A percentile compares a stretch with the other conserved stretches of the same genome.
phyloP scores from a whole-genome alignment of 2,888 invertebrate species.

The Drosophila flavopinicola region DNA sequence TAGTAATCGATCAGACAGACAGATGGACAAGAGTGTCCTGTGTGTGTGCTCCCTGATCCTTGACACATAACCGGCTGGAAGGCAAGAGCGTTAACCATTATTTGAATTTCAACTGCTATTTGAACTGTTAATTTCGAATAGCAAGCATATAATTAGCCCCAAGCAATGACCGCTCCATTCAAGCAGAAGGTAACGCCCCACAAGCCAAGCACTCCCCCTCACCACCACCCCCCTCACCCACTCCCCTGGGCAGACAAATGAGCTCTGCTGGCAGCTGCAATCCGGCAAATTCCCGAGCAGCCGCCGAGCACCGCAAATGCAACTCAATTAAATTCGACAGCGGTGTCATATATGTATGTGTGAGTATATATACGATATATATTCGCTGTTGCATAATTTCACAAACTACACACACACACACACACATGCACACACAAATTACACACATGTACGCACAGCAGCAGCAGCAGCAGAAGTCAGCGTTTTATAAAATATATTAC shows the following conservation, averaged over 20 bases:
- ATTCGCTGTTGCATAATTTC: constrained; percentile 67
- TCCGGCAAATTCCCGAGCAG: constrained; percentile 39
- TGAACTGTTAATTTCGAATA: constrained; percentile 53
- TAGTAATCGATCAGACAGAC: background rate
- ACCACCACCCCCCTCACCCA: background rate
- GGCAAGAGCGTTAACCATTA: constrained; percentile 23
- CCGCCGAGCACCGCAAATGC: constrained; percentile 55
- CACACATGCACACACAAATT: too few relatives aligned
- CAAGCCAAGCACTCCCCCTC: background rate
- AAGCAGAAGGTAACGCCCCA: too few relatives aligned
- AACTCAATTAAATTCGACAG: constrained; percentile 76
- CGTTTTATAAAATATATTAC: constrained; percentile 71
- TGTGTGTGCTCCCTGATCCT: constrained; percentile 9
- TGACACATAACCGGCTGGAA: background rate
- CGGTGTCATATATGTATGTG: constrained; percentile 45
- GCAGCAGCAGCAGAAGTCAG: constrained; percentile 25
- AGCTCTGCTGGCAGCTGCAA: constrained; percentile 47
- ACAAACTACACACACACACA: constrained; percentile 11
- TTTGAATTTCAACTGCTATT: constrained; percentile 39
- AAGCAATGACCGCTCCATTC: constrained; percentile 11
- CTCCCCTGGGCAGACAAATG: constrained; percentile 36
- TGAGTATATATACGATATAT: constrained; percentile 15
- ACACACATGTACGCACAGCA: background rate
- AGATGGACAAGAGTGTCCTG: too few relatives aligned
- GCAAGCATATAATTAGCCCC: constrained; percentile 47